Evolutionary conservation across 2,888 invertebrate species (phyloP).

Genomic region (Cheilosia urbana): DNA sequence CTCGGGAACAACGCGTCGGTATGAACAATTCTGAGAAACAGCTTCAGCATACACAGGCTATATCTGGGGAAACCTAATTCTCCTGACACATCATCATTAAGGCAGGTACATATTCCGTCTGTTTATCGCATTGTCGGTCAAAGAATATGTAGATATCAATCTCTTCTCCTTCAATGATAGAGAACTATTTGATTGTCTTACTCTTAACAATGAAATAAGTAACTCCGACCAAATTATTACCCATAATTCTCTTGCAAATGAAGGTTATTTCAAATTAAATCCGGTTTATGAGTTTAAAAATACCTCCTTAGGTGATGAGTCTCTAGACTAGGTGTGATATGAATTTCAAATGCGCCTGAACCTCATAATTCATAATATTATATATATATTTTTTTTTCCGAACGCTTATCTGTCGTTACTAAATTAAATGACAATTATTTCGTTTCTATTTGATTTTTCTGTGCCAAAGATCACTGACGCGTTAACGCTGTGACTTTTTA

Average conservation of each 20-base stretch:
- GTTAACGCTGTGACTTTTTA: conserved; percentile 33
- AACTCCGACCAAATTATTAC: conserved; percentile 3
- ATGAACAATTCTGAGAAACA: too few relatives aligned
- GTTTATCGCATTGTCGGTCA: too few relatives aligned
- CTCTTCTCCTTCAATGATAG: background rate
- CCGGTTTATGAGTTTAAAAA: conserved; percentile 35
- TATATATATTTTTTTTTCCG: background rate
- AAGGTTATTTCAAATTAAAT: conserved; percentile 25
- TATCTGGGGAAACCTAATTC: too few relatives aligned
- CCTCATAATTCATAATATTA: too few relatives aligned
- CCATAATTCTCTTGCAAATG: conserved; percentile 21
- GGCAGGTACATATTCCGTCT: too few relatives aligned
- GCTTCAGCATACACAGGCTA: too few relatives aligned
- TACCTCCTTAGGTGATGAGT: background rate
- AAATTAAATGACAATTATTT: conserved; percentile 53
- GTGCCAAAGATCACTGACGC: conserved; percentile 62
- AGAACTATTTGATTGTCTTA: background rate
- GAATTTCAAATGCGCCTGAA: background rate
- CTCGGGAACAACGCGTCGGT: too few relatives aligned
- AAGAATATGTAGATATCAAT: background rate
- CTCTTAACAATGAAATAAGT: background rate
- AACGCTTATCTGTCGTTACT: conserved; percentile 23
- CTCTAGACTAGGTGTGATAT: background rate
- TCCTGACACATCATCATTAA: too few relatives aligned
- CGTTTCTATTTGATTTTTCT: conserved; percentile 42